phyloP scores from a whole-genome alignment of 2,888 invertebrate genomes.

The Latrodectus hesperus region DNA sequence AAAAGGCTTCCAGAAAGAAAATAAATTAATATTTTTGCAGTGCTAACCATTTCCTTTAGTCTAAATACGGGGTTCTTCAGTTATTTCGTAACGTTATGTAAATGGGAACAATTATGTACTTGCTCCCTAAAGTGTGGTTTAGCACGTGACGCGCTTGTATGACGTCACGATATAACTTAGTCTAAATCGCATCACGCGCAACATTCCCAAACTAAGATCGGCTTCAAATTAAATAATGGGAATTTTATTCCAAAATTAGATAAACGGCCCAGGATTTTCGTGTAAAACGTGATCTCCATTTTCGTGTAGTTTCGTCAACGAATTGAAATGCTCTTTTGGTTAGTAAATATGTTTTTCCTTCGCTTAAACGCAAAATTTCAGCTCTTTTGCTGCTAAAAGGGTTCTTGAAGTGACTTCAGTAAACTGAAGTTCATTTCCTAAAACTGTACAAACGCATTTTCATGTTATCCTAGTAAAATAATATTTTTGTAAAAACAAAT shows the following conservation, averaged over 20 bases:
- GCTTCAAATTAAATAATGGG: constrained; percentile 66
- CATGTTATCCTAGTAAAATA: too few relatives aligned
- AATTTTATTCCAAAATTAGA: constrained; percentile 62
- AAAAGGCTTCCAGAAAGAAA: constrained; percentile 18
- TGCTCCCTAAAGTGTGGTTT: constrained; percentile 33
- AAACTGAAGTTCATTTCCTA: too few relatives aligned
- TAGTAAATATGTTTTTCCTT: neutral
- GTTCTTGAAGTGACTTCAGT: too few relatives aligned
- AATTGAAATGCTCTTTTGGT: neutral
- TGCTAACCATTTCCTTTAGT: constrained; percentile 59
- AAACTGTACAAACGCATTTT: too few relatives aligned
- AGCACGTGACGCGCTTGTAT: constrained; percentile 46
- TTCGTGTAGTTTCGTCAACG: constrained; percentile 9
- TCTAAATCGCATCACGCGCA: constrained; percentile 29
- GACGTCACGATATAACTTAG: constrained; percentile 46
- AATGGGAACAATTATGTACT: constrained; percentile 56
- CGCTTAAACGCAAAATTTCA: neutral
- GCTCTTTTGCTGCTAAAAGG: too few relatives aligned
- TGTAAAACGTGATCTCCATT: constrained; percentile 59
- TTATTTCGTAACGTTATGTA: constrained; percentile 52
- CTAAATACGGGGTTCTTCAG: constrained; percentile 45
- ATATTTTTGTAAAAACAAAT: too few relatives aligned
- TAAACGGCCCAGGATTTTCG: constrained; percentile 45
- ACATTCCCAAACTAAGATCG: constrained; percentile 35
- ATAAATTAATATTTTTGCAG: constrained; percentile 63